Evolutionary conservation across 92 coral and sea anemone genomes (phyloP).

Genomic region (Muricea muricata): DNA sequence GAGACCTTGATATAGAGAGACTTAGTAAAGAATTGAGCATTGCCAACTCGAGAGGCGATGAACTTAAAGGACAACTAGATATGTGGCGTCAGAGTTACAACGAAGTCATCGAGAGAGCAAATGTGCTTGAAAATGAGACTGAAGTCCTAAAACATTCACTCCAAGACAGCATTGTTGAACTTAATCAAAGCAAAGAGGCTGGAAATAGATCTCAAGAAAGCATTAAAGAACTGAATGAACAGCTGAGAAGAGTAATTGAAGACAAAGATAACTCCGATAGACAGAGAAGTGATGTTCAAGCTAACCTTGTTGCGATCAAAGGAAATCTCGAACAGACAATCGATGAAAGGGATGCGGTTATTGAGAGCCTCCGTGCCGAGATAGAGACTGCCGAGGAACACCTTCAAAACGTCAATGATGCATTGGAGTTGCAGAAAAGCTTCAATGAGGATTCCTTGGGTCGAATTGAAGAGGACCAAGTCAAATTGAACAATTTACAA

Average conservation of each 20-base stretch:
- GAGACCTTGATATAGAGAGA: slow-evolving; percentile 43
- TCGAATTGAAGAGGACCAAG: background rate
- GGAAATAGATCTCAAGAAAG: background rate
- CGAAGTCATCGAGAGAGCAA: slow-evolving; percentile 8
- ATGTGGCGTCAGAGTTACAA: slow-evolving; percentile 44
- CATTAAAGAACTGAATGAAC: slow-evolving; percentile 14
- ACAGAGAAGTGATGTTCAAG: background rate
- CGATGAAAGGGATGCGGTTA: background rate
- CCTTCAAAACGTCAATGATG: background rate
- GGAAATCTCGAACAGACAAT: slow-evolving; percentile 4
- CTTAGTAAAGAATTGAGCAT: slow-evolving; percentile 13
- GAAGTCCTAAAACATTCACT: background rate
- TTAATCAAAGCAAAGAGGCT: background rate
- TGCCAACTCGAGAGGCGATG: background rate
- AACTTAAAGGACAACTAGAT: slow-evolving; percentile 36
- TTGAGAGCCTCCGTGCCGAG: slow-evolving; percentile 12
- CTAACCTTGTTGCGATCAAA: background rate
- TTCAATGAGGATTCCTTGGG: background rate
- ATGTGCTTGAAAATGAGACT: slow-evolving; percentile 3
- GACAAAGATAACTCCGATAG: slow-evolving; percentile 8
- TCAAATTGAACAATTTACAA: background rate
- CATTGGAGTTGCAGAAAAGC: slow-evolving; percentile 1
- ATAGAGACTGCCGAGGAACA: background rate
- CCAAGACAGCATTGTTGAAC: slow-evolving; percentile 12
- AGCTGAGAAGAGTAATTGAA: background rate